Evolutionary conservation across 2,888 invertebrate species (phyloP), one percentile per base, ranked within the genome.

Genomic region (Ophraella communa): DNA sequence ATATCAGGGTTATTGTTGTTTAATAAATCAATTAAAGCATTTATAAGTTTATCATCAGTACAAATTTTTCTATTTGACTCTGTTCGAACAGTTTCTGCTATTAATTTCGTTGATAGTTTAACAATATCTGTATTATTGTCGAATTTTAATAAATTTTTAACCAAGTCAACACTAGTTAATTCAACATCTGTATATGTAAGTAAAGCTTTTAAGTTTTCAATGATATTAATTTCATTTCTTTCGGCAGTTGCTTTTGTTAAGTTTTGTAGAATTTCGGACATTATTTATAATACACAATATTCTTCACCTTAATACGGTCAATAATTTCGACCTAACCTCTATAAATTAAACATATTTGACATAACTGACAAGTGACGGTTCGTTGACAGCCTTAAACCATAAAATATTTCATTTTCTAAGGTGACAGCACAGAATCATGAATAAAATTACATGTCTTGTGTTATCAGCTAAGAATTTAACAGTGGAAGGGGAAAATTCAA

Each of bases 41-140:
- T 81, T 56, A 91, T 86, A 30, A 91, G 83, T 45, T 86, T 85
- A 70, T 83, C 83, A 69, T 85, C 84, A 52, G 91, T 89, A 76
- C 91, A 91, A 64, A 85, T 86, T 77, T 88, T 88, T 62, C 95
- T 87, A 77, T 93, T 91, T 42, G 85, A 83, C 76, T 92, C 91
- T 76, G 87, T 87, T 85, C 94, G 94, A 10, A 91, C 91, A 27
- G 93, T 85, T 83, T 95, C 94, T 0, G 95, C 93, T 65, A 93
- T 87, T 21, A 91, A 87, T 82, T 92, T 89, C 14, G 90, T 86
- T 20, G 87, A 86, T 66, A 88, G 80, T 64, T 84, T 81, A 54
- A 86, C 83, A 27, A 89, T 85, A 64, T 85, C 85, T 67, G 80
- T 81, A 69, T 85, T 84, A 69, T 85, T 84, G 54, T 83, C 63